Evolutionary conservation across 2,113 vertebrate species (phyloP), one percentile per base, ranked within the genome.

Genomic region (Cromileptes altivelis): DNA sequence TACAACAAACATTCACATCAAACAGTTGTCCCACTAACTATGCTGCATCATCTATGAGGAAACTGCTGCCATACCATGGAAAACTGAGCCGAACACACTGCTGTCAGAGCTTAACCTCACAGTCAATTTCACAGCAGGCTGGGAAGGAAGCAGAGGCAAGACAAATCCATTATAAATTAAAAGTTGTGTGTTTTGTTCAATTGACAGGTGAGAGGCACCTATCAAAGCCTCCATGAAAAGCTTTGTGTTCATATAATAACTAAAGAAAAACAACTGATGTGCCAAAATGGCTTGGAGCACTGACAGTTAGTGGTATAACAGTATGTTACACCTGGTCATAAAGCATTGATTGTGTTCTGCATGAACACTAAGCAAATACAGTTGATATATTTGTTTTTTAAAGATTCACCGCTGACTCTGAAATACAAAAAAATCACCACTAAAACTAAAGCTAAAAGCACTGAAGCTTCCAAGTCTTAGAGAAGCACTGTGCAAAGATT

Each of bases 1-100:
- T 67, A 60, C 56, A 88, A 56, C 23, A 77, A 64, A 50, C 40
- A 64, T 64, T n/a, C 37, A 45, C 64, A 50, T 71, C n/a, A 75
- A 75, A 64, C 49, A 25, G 53, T 72, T 58, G n/a, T 25, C 40
- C 33, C 40, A 58, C n/a, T 74, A 56, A 15, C 42, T 73, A 19
- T 1, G 21, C 37, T 75, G 47, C 56, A 70, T 76, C 52, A 64
- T 30, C 25, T 50, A 58, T 27, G 9, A 56, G 40, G 25, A 75
- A 78, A 53, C 15, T 19, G 1, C 42, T 67, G 30, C 40, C 14
- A 64, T 61, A 49, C 55, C 23, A 67, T 33, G 9, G n/a, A 56
- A 65, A 70, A 65, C 69, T 69, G 40, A 52, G 47, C 4, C 25
- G 58, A 78, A 64, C 4, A 49, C 27, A 60, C 4, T 64, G 17